Base-by-base conservation (phyloP, 2,113 vertebrate species). In the Piaya cayana region DNA sequence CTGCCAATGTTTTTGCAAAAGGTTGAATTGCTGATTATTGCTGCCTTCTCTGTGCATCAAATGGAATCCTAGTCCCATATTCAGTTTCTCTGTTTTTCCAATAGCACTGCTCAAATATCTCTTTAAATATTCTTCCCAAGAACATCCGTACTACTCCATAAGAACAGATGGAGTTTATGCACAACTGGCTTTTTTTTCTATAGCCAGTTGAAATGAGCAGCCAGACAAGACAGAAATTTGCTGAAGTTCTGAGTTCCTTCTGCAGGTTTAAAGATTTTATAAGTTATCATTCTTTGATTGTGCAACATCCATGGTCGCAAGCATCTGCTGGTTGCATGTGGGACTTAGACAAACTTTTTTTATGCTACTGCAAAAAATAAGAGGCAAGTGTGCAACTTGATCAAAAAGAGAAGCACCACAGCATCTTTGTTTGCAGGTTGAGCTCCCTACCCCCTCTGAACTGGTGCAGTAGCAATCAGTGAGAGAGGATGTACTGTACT, bases 211-310 rank as follows among this genome's bases (percentile, higher is more conserved):
- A 95, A 97, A 96, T 15, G 11, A 97, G 77, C 93, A 97, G 88
- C 53, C 88, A 96, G 58, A 64, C 45, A 94, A 86, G 85, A 97
- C 43, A 72, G 82, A 95, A 97, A 93, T 93, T 96, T 97, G 96
- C 97, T 97, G 96, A 98, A 98, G 97, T 97, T 97, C 93, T 95
- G 92, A 96, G 97, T 93, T 95, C 86, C 97, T 96, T 93, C 76
- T 79, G 67, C 86, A 93, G 77, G 92, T 97, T 97, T 96, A 94
- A 95, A 95, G 95, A 96, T 96, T 97, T 95, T 97, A 71, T 91
- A 97, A 97, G 90, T 95, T 98, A 86, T 89, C 82, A 80, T 96
- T 96, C 82, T 80, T 93, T 93, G 94, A 91, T 91, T 92, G 86
- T 82, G 85, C 85, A 90, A 93, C 77, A 91, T 94, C 93, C 91